Evolutionary conservation across 1,140 invertebrate genomes (phyloP).

Genomic region (Bacillus rossius): DNA sequence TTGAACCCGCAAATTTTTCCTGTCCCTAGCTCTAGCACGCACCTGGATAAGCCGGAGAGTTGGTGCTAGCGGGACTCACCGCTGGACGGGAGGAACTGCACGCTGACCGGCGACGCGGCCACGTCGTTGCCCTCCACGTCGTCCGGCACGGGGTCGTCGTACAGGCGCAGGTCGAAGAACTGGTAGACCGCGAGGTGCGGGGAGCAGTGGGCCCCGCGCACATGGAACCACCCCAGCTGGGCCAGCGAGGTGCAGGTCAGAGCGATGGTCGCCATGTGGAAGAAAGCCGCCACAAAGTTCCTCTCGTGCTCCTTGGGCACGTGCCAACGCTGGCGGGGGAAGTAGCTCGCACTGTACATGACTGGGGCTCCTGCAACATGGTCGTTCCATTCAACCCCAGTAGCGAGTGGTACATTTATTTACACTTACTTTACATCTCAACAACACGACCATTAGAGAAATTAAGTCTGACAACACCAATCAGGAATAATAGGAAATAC

Average conservation of each 20-base stretch:
- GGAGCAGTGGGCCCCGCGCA: slow-evolving; percentile 44
- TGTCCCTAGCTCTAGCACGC: too few relatives aligned
- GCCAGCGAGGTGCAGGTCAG: slow-evolving; percentile 46
- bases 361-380: background rate
- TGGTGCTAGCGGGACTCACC: too few relatives aligned
- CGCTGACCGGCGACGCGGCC: background rate
- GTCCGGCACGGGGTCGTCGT: slow-evolving; percentile 18
- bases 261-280: slow-evolving; percentile 46
- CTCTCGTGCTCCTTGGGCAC: slow-evolving; percentile 35
- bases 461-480: too few relatives aligned
- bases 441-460: too few relatives aligned
- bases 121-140: slow-evolving; percentile 3
- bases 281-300: slow-evolving; percentile 48
- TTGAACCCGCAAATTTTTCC: too few relatives aligned
- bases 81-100: too few relatives aligned
- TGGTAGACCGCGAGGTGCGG: slow-evolving; percentile 46
- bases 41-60: too few relatives aligned
- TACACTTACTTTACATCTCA: too few relatives aligned
- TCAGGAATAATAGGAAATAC: too few relatives aligned
- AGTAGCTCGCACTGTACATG: slow-evolving; percentile 14
- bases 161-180: slow-evolving; percentile 33
- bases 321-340: slow-evolving; percentile 15
- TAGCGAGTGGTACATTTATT: too few relatives aligned
- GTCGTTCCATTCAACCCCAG: too few relatives aligned
- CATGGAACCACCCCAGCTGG: slow-evolving; percentile 47